Evolutionary conservation across 2,797 vertebrate species (phyloP).

Genomic region (Anableps anableps): DNA sequence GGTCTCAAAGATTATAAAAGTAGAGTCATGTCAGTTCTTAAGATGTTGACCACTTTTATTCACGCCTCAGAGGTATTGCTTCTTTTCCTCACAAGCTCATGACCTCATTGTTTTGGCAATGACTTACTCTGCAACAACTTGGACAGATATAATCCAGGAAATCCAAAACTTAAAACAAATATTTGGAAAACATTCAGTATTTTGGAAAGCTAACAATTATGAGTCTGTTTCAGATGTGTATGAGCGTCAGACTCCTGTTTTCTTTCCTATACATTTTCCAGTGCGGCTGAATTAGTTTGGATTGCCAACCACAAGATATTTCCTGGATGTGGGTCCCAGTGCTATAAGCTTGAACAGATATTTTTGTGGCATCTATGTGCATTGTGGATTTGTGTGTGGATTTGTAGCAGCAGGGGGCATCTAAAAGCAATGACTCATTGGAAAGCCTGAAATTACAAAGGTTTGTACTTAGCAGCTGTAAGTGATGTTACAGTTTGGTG

Average conservation of each 20-base stretch:
- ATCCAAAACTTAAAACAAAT: background rate
- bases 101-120: background rate
- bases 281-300: conserved; percentile 57
- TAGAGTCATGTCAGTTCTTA: background rate
- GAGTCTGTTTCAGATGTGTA: conserved; percentile 50
- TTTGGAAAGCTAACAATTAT: conserved; percentile 71
- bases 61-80: background rate
- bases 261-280: conserved; percentile 66
- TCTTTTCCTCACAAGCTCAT: background rate
- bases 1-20: background rate
- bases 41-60: background rate
- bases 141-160: background rate
- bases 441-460: conserved; percentile 71
- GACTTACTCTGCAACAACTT: background rate
- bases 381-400: conserved; percentile 25
- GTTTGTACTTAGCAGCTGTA: conserved; percentile 51
- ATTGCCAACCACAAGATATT: conserved; percentile 52
- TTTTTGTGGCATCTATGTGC: conserved; percentile 43
- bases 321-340: conserved; percentile 46
- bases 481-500: conserved; percentile 36
- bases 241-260: conserved; percentile 52
- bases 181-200: conserved; percentile 56
- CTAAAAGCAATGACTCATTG: conserved; percentile 65
- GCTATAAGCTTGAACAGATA: conserved; percentile 40
- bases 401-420: conserved; percentile 49